Evolutionary conservation across 2,113 vertebrate species (phyloP), one percentile per base, ranked within the genome.

Genomic region (Loxodonta africana): DNA sequence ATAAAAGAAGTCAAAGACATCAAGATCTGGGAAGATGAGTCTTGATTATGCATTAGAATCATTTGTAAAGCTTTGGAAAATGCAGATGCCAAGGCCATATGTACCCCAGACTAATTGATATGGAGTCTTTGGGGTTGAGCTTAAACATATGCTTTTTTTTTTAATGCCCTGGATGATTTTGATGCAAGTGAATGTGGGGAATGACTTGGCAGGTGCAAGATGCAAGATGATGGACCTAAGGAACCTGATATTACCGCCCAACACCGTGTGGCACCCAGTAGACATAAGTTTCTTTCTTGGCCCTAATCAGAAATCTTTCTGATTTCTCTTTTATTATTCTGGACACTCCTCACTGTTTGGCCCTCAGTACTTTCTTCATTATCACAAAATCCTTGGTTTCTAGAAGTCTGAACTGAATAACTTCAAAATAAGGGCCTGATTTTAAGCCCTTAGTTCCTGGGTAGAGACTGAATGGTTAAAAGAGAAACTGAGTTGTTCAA

Each of bases 381-480:
- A 87, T 73, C 4, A n/a, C 5, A 77, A 33, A 62, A 74, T 86
- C 28, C 37, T 33, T 33, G 15, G 26, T 65, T 89, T 89, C 92
- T 23, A 62, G 21, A 91, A 82, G 60, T 62, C 69, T 57, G 51
- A 95, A 57, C 46, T 92, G 21, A 44, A 94, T 94, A n/a, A 0
- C 33, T 74, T 60, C 33, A 60, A 48, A 21, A 37, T 33, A 65
- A 90, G 5, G 10, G 48, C 6, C 33, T 82, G 69, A 8, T 48
- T 92, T 62, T 46, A 62, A 96, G 9, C 6, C 28, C 63, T 81
- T 53, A 82, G 67, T 48, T 94, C 48, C 74, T 18, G 74, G 82
- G 60, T 76, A n/a, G n/a, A 63, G 25, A 33, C 1, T 12, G 28
- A 33, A 1, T 92, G 60, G 18, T n/a, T 41, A 3, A 48, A 51